Conservation (phyloP, 53 echinoderm and acorn worm genomes). For the Paracentrotus lividus region DNA sequence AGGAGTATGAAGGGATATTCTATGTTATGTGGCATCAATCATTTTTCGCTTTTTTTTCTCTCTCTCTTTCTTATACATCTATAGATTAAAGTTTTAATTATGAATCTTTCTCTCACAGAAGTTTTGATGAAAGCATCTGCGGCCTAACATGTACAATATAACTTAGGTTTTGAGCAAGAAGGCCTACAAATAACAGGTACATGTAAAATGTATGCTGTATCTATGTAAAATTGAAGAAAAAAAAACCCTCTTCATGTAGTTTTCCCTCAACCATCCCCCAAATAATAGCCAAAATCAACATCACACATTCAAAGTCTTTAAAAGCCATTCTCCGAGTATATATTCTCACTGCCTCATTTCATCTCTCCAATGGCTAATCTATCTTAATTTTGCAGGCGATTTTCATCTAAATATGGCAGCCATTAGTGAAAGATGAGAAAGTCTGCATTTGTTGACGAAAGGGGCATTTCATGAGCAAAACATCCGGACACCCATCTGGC, state of each 20-base stretch:
- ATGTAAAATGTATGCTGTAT: neutral
- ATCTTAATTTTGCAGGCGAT: slow-evolving; percentile 9
- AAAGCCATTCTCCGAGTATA: neutral
- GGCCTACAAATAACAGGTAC: too few species aligned
- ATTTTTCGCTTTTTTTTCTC: too few species aligned
- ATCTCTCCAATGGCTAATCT: slow-evolving; percentile 27
- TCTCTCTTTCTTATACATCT: too few species aligned
- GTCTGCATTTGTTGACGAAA: slow-evolving; percentile 49
- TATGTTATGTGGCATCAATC: neutral
- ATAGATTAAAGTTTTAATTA: too few species aligned
- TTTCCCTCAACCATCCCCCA: neutral
- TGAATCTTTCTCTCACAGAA: neutral
- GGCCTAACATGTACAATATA: neutral
- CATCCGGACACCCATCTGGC: slow-evolving; percentile 41
- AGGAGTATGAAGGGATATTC: neutral
- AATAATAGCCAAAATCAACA: neutral
- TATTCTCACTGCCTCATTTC: neutral
- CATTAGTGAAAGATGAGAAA: slow-evolving; percentile 38
- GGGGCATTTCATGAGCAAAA: slow-evolving; percentile 17
- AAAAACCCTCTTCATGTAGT: too few species aligned
- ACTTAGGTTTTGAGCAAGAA: neutral
- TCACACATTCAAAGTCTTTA: neutral
- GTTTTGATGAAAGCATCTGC: neutral
- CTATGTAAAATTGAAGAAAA: neutral
- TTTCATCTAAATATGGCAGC: slow-evolving; percentile 34